These are phyloP conservation scores for Heterotis niloticus DNA, from an alignment of 2,113 vertebrate genomes.

Conservation along the genomic window DNA sequence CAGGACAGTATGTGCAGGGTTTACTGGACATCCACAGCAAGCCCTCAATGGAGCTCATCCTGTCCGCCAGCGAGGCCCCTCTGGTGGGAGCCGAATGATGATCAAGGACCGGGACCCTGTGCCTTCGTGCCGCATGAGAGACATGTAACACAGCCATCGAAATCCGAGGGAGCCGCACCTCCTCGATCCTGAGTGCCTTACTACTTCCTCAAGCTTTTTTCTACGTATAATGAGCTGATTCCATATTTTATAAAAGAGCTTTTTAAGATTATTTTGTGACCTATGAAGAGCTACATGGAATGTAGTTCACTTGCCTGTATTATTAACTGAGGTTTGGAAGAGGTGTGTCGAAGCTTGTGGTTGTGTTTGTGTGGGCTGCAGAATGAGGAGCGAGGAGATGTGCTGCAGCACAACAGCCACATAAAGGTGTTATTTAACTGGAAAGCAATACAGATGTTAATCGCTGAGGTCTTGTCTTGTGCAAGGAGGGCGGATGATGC, in stretches of 20 bases:
- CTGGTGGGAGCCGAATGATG: constrained; percentile 77
- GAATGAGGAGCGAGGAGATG: background rate
- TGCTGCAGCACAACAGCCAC: background rate
- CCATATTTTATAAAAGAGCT: constrained; percentile 58
- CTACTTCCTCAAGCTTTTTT: constrained; percentile 63
- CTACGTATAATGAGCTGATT: constrained; percentile 58
- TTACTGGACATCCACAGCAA: constrained; percentile 69
- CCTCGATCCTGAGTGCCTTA: constrained; percentile 88
- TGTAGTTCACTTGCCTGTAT: constrained; percentile 52
- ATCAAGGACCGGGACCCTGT: too few relatives aligned
- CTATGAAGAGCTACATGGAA: constrained; percentile 69
- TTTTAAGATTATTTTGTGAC: constrained; percentile 64
- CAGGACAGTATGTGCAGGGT: constrained; percentile 60
- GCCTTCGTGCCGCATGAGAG: too few relatives aligned
- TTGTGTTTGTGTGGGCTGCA: constrained; percentile 15
- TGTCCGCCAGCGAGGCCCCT: constrained; percentile 66
- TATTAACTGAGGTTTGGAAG: constrained; percentile 40
- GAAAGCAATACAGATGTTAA: constrained; percentile 32
- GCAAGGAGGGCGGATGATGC: background rate
- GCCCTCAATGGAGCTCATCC: constrained; percentile 61
- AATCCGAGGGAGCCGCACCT: constrained; percentile 40
- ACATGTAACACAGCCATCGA: too few relatives aligned
- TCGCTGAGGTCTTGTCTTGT: background rate
- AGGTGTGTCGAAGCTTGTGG: constrained; percentile 43
- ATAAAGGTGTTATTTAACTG: constrained; percentile 39